These are phyloP conservation scores for Sesia bembeciformis DNA, from an alignment of 2,888 invertebrate species.

Conservation along the genomic window DNA sequence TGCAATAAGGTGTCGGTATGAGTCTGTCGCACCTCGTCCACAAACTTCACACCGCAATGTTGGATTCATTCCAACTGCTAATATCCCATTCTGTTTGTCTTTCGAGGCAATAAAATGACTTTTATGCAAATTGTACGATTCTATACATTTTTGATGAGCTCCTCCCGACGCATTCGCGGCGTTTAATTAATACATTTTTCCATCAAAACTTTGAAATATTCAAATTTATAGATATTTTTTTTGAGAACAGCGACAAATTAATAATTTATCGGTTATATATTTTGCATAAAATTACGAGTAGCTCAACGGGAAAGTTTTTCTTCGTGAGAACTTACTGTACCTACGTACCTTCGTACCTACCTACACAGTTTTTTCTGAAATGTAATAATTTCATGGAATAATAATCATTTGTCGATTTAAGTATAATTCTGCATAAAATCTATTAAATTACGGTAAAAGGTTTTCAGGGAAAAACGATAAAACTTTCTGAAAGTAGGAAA, in stretches of 20 bases:
- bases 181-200: slow-evolving; percentile 70
- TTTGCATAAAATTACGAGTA: too few relatives aligned
- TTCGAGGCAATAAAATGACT: slow-evolving; percentile 73
- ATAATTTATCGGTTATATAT: too few relatives aligned
- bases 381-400: too few relatives aligned
- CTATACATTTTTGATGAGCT: slow-evolving; percentile 74
- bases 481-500: too few relatives aligned
- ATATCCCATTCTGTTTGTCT: slow-evolving; percentile 73
- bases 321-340: too few relatives aligned
- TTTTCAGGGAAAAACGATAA: too few relatives aligned
- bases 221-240: slow-evolving; percentile 23
- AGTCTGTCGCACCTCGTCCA: slow-evolving; percentile 4
- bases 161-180: slow-evolving; percentile 47
- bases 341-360: too few relatives aligned
- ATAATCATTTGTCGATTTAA: too few relatives aligned
- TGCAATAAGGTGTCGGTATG: not conserved
- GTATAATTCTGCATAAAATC: too few relatives aligned
- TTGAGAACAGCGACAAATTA: slow-evolving; percentile 4
- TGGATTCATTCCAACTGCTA: slow-evolving; percentile 64
- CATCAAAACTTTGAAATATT: slow-evolving; percentile 46
- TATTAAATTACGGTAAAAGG: too few relatives aligned
- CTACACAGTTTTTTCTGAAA: too few relatives aligned
- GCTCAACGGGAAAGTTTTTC: too few relatives aligned
- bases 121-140: slow-evolving; percentile 75
- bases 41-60: slow-evolving; percentile 34